Evolutionary conservation across 1,140 invertebrate genomes (phyloP), one percentile per base, ranked within the genome.

Genomic region (Heliconius melpomene): DNA sequence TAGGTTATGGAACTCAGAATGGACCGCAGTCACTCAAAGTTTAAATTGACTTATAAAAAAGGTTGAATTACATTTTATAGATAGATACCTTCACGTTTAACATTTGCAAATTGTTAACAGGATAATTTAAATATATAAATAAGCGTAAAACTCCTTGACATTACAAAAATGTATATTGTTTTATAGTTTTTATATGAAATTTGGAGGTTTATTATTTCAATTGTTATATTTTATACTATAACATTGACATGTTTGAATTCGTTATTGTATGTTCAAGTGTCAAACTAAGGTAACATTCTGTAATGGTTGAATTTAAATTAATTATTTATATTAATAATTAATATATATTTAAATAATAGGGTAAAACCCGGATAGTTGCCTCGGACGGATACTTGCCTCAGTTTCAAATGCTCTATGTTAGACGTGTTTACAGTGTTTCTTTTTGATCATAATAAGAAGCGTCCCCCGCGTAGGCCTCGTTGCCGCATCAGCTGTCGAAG

Each of bases 1-100:
- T 60, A 66, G 74, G 73, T 36, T 66, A 66, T 66, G 60, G 60
- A 66, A 66, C 60, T 66, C 60, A 66, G 1, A 66, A 66, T 66
- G 57, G 60, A 66, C 60, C 26, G 60, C 60, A 66, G 60, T 16
- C 26, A 66, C 60, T 66, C 26, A 66, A 66, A 66, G 3, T 13
- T 66, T 29, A 66, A 66, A 66, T 66, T 66, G 26, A 66, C 26
- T n/a, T 66, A 66, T 66, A 66, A 66, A 66, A 66, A 66, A 66
- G n/a, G 3, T 66, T 66, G 23, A 26, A 66, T 66, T 11, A 13
- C 9, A 29, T 13, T 26, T 66, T 66, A 66, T 36, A 36, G 32
- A 36, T 29, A 66, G 32, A 36, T 29, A 66, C 60, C 60, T 66
- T 66, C 60, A 18, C 60, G 11, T 66, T 29, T 66, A 13, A 66